phyloP scores from a whole-genome alignment of 2,888 invertebrate species.

The Tetheella fluctuosa region DNA sequence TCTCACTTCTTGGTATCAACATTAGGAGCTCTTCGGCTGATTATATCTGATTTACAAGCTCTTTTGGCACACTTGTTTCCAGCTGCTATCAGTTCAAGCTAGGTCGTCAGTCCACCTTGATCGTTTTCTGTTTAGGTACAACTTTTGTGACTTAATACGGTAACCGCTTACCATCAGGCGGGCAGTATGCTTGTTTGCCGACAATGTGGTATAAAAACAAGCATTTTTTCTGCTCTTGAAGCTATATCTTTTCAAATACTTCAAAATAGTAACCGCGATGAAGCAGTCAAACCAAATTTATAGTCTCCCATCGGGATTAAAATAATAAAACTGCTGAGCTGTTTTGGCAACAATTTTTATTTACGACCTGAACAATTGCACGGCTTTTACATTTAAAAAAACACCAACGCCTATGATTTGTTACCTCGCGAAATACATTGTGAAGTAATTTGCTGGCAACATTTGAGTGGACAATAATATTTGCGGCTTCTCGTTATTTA shows the following conservation, averaged over 20 bases:
- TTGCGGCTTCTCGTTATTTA: slow-evolving; percentile 31
- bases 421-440: slow-evolving; percentile 54
- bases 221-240: no score
- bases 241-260: background rate
- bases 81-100: no score
- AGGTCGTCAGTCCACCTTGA: no score
- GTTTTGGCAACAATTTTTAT: slow-evolving; percentile 71
- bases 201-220: no score
- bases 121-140: no score
- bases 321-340: slow-evolving; percentile 79
- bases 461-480: slow-evolving; percentile 29
- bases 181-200: no score
- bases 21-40: no score
- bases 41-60: no score
- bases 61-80: no score
- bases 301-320: slow-evolving; percentile 64
- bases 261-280: slow-evolving; percentile 36
- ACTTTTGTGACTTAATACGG: no score
- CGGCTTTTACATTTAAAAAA: slow-evolving; percentile 57
- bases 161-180: no score
- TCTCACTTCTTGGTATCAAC: no score
- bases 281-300: slow-evolving; percentile 71
- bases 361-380: slow-evolving; percentile 68
- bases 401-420: slow-evolving; percentile 58
- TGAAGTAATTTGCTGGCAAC: slow-evolving; percentile 40